A percentile compares a stretch with the other conserved stretches of the same genome.
Evolutionary conservation across 2,888 invertebrate species (phyloP).

Genomic region (Ephialtes manifestator): DNA sequence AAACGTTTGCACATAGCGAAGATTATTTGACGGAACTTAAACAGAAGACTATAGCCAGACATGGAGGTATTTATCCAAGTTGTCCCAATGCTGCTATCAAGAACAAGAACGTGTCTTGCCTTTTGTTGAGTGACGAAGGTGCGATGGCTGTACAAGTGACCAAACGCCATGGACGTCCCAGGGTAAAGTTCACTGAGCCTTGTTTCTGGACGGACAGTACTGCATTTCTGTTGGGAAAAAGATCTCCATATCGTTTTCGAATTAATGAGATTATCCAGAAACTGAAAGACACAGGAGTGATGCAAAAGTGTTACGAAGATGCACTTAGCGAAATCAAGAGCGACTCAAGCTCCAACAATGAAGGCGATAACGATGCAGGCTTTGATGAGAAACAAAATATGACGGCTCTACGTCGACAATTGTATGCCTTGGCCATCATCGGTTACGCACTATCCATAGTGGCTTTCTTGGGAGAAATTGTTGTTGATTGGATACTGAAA

Average conservation of each 20-base stretch:
- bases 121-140: constrained; percentile 36
- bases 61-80: too few relatives aligned
- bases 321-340: not conserved
- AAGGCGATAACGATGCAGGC: not conserved
- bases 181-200: constrained; percentile 40
- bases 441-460: constrained; percentile 36
- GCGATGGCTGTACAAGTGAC: not conserved
- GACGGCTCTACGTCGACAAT: constrained; percentile 19
- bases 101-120: constrained; percentile 40
- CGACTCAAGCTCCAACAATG: not conserved
- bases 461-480: constrained; percentile 49
- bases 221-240: constrained; percentile 44
- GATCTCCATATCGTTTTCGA: constrained; percentile 43
- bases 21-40: too few relatives aligned
- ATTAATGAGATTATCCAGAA: constrained; percentile 6
- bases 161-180: not conserved
- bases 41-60: too few relatives aligned
- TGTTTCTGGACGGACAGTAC: constrained; percentile 59
- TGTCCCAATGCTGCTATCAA: not conserved
- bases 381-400: constrained; percentile 2
- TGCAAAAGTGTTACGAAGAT: not conserved
- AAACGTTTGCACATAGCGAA: too few relatives aligned
- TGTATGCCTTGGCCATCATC: constrained; percentile 16
- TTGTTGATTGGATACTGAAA: constrained; percentile 14
- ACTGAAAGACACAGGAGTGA: constrained; percentile 34